Conservation (phyloP, 2,888 invertebrate genomes). For the Alloscopus bannaensis region DNA sequence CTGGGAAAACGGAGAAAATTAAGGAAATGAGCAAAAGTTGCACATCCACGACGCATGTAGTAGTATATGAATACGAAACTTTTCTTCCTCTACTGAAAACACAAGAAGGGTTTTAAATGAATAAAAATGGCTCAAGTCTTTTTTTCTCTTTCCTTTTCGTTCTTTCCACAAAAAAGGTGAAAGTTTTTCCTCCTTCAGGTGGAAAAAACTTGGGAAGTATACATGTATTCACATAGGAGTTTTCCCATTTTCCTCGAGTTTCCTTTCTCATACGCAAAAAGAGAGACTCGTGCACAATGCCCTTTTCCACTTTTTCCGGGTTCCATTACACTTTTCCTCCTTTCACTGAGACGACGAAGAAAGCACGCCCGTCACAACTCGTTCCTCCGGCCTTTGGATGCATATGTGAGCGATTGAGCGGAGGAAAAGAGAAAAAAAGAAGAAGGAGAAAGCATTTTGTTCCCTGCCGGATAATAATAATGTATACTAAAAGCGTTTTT, state of each 20-base stretch:
- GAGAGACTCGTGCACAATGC: neutral
- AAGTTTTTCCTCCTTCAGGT: neutral
- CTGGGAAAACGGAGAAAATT: neutral
- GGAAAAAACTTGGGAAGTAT: too few species aligned
- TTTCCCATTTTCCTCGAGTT: too few species aligned
- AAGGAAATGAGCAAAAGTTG: neutral
- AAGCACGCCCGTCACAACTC: too few species aligned
- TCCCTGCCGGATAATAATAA: slow-evolving; percentile 12
- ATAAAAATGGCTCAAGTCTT: slow-evolving; percentile 6
- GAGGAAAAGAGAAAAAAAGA: neutral
- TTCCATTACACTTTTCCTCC: slow-evolving; percentile 6
- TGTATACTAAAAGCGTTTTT: slow-evolving; percentile 23
- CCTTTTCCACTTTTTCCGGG: slow-evolving; percentile 8
- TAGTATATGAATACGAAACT: neutral
- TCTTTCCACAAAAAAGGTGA: neutral
- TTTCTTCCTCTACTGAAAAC: neutral
- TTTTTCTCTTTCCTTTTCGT: neutral
- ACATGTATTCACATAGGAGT: too few species aligned
- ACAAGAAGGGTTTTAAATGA: neutral
- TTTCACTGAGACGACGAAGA: too few species aligned
- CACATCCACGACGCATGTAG: neutral
- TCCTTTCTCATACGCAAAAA: neutral
- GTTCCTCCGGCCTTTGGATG: too few species aligned
- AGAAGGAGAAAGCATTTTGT: neutral
- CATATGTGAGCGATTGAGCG: neutral